phyloP scores from a whole-genome alignment of 2,888 invertebrate genomes.

The Noctuana brunneofusca region DNA sequence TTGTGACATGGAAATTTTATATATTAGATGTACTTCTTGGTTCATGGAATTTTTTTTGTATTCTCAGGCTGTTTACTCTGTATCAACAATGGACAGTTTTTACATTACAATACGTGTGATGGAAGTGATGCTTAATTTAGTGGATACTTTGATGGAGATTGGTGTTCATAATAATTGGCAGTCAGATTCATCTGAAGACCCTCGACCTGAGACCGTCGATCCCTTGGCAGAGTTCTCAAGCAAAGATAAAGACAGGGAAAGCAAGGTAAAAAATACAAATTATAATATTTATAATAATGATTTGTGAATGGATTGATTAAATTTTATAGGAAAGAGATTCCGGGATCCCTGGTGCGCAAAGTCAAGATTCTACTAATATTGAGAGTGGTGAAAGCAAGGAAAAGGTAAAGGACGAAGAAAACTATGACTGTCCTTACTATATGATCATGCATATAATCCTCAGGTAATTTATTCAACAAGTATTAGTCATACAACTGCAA shows the following conservation, averaged over 20 bases:
- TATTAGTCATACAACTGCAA: background rate
- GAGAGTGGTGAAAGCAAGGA: constrained; percentile 74
- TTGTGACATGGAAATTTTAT: too few relatives aligned
- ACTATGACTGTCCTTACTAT: constrained; percentile 85
- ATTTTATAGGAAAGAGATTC: constrained; percentile 70
- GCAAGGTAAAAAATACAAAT: constrained; percentile 51
- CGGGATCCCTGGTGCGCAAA: constrained; percentile 72
- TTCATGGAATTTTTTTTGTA: constrained; percentile 15
- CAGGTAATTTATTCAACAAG: constrained; percentile 60
- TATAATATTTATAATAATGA: background rate
- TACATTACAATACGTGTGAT: constrained; percentile 94
- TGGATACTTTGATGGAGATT: constrained; percentile 95
- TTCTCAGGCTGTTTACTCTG: constrained; percentile 91
- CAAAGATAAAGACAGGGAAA: constrained; percentile 66
- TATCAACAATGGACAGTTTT: constrained; percentile 91
- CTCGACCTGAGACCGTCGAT: constrained; percentile 59
- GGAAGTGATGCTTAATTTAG: constrained; percentile 95
- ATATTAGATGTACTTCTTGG: too few relatives aligned
- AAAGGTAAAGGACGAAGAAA: constrained; percentile 67
- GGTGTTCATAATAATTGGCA: constrained; percentile 88
- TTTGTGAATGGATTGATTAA: background rate
- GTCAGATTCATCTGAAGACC: constrained; percentile 64
- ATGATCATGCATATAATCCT: constrained; percentile 88
- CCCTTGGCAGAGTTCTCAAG: constrained; percentile 55
- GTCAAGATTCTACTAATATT: constrained; percentile 76